Base-by-base conservation (phyloP, 2,113 vertebrate species). In the Vicugna pacos region DNA sequence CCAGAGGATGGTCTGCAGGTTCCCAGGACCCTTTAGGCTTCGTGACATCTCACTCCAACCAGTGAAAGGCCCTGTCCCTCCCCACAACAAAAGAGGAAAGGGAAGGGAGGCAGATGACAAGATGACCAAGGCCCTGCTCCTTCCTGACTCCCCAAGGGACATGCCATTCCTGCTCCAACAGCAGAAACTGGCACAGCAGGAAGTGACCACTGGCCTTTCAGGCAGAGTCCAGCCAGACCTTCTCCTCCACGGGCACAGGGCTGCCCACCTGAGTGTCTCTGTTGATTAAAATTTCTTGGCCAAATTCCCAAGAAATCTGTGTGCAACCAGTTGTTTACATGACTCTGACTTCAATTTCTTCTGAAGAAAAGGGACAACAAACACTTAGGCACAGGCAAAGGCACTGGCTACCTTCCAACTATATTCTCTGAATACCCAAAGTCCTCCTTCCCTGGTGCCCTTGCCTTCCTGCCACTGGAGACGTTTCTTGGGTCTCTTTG, bases 281-380 rank as follows among this genome's bases (percentile, higher is more conserved):
- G 3, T 5, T 58, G 69, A 30, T 35, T 65, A 65, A 76, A 69
- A 81, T 22, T n/a, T 93, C n/a, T 64, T 79, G 65, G 82, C 77
- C 26, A 84, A 92, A 70, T 48, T 28, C 50, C 48, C 35, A 85
- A 92, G 72, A 88, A 91, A 79, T 86, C 60, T 35, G 50, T 46
- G 62, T 42, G 35, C 17, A 15, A 82, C 13, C 84, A 69, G 26
- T 38, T 90, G 91, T 93, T 97, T 77, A 76, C 26, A 85, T 91
- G 60, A 85, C 73, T 48, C 38, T 22, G 26, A 35, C 67, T 75
- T 95, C 46, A 16, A 32, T 96, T 73, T 97, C 81, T 95, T 89
- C 93, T 69, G 24, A n/a, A 79, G 79, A 54, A 64, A 50, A 82
- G 22, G 95, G 32, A 73, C 42, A 72, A 42, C 14, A 60, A 65